Base-by-base conservation (phyloP, 1,140 invertebrate species). In the Caenorhabditis remanei region DNA sequence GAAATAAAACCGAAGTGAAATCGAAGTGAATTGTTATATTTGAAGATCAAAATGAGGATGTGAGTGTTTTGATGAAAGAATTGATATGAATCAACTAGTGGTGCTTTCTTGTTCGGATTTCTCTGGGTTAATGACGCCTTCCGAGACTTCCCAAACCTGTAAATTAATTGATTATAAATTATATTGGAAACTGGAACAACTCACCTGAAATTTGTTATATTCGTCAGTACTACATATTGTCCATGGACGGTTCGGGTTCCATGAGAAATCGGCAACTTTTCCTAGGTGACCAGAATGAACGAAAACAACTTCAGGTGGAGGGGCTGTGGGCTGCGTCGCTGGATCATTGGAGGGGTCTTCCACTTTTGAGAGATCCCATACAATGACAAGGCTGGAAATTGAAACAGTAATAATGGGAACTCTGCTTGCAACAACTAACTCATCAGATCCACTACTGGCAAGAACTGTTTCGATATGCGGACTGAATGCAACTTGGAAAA, bases 181-280 rank as follows among this genome's bases (percentile, higher is more conserved):
- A 83, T 14, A 48, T 14, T 4, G 55, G 3, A 83, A 9, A 53
- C 7, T 41, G 41, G 53, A 32, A 50, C 84, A 83, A 48, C 40
- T 67, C 40, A 84, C 85, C 95, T 99, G 98, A 97, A 99, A 99
- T 89, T 99, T 99, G 92, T 99, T 99, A 93, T 99, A 98, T 93
- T 99, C 98, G 2, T 97, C 99, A 2, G 99, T 98, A 0, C 97
- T 99, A 92, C 98, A 99, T 90, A 99, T 98, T 41, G 99, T 97
- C 89, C 98, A 99, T 0, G 98, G 97, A 93, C 99, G 98, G 93
- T 99, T 99, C 19, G 98, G 97, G 94, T 99, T 99, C 98, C 98
- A 99, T 2, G 98, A 99, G 93, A 99, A 99, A 93, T 99, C 98
- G n/a, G 96, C 98, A 84, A 99, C 99, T 93, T 99, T 99, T 21